Base-by-base conservation (phyloP, 2,888 invertebrate genomes). In the Periphyllus acericola region DNA sequence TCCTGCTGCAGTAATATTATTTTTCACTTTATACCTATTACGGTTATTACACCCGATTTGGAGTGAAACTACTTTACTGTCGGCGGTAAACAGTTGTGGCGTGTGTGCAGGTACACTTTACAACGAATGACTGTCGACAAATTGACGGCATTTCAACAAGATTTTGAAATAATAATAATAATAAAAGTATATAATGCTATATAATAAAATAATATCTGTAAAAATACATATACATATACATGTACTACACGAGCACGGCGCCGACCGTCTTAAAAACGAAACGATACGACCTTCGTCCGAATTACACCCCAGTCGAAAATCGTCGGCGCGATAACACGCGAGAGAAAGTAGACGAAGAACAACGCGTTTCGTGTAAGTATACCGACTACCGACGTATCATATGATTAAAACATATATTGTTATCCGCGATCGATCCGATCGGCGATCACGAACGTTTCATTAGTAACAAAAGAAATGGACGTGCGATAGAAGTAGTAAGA, bases 261-360 rank as follows among this genome's bases (percentile, higher is more conserved):
- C 32, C 71, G 19, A 25, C 29, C 34, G 79, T 34, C 0, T 17
- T 17, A 71, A n/a, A 29, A 29, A 71, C 71, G 52, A n/a, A 72
- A 34, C n/a, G 34, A 40, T n/a, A n/a, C 60, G 74, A 75, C 75
- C 75, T 83, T 60, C 60, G 83, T 32, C 60, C 40, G 75, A 66
- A 76, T 76, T 66, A 83, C 83, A 83, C 83, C 83, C 83, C n/a
- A 40, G 71, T 71, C 52, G 78, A 85, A 79, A 79, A 80, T 52
- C 2, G 52, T 21, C 80, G 60, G 79, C 29, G 79, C 29, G 71
- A 80, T 86, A 80, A 80, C 80, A 72, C 21, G 71, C 40, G 9
- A 80, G 86, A 79, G 86, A 86, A 86, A 86, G 86, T 86, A 25
- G 74, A 74, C 55, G 74, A 72, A 83, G 74, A 74, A 83, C 36